These are phyloP conservation scores for Ruditapes philippinarum DNA, from an alignment of 1,140 invertebrate species.

Conservation along the genomic window DNA sequence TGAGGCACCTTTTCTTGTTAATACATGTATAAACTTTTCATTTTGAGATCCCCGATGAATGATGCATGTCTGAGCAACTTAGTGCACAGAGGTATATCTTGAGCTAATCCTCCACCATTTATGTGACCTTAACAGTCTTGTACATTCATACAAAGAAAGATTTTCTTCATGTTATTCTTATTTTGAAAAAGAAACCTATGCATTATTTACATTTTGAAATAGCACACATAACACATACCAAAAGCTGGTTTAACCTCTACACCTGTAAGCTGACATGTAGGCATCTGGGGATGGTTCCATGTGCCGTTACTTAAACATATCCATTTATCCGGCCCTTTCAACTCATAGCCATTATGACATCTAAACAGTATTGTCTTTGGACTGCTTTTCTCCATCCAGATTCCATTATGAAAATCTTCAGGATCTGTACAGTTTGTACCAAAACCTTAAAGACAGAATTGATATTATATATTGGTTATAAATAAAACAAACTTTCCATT, in stretches of 20 bases:
- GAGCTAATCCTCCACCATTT: too few species aligned
- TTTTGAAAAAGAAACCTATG: too few species aligned
- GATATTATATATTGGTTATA: neutral
- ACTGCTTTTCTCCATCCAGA: neutral
- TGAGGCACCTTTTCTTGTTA: too few species aligned
- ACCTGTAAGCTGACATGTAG: neutral
- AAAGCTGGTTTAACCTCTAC: neutral
- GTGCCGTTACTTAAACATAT: slow-evolving; percentile 8
- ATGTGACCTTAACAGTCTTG: too few species aligned
- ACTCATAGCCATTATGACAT: slow-evolving; percentile 16
- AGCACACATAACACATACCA: slow-evolving; percentile 8
- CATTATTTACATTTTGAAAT: neutral
- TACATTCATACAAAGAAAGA: too few species aligned
- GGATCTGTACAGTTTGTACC: neutral
- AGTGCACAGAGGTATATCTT: too few species aligned
- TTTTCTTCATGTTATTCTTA: neutral
- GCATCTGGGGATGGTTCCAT: slow-evolving; percentile 17
- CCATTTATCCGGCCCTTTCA: neutral
- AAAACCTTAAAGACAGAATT: neutral
- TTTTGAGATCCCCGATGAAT: too few species aligned
- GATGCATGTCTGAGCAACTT: too few species aligned
- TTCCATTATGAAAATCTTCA: slow-evolving; percentile 12
- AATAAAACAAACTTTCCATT: too few species aligned
- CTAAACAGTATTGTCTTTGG: slow-evolving; percentile 12
- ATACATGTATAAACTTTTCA: too few species aligned